Conservation (phyloP, 2,797 vertebrate species). For the Cyclura pinguis region DNA sequence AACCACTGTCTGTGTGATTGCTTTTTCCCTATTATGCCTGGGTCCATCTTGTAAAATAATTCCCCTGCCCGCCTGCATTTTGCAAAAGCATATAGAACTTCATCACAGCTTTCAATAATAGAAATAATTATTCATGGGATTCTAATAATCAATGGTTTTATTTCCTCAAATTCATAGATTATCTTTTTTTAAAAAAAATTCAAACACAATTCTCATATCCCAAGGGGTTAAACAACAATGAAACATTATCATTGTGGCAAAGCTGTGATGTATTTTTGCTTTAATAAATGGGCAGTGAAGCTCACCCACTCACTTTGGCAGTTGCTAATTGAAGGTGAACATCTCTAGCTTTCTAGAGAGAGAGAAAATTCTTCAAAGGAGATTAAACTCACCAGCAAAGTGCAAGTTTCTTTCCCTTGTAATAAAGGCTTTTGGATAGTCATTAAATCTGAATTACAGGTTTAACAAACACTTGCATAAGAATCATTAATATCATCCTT, state of each 20-base stretch:
- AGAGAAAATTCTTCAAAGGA: conserved; percentile 75
- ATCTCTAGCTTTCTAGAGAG: conserved; percentile 66
- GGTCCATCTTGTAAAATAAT: conserved; percentile 44
- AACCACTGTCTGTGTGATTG: conserved; percentile 71
- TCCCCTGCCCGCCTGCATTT: conserved; percentile 23
- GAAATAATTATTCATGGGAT: conserved; percentile 47
- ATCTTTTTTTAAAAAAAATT: conserved; percentile 45
- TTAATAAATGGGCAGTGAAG: conserved; percentile 75
- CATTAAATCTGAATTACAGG: conserved; percentile 76
- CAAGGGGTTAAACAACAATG: conserved; percentile 66
- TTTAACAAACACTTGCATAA: conserved; percentile 76
- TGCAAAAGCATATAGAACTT: conserved; percentile 52
- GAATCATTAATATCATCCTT: conserved; percentile 70
- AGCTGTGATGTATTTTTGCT: conserved; percentile 70
- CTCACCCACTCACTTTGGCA: conserved; percentile 64
- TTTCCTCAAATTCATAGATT: conserved; percentile 25
- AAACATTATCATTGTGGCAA: conserved; percentile 64
- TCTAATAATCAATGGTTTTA: conserved; percentile 54
- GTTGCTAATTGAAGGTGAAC: conserved; percentile 71
- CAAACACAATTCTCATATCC: conserved; percentile 65
- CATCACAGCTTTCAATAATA: conserved; percentile 59
- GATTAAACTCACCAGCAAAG: conserved; percentile 72
- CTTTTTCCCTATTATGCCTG: conserved; percentile 57
- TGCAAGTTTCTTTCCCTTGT: conserved; percentile 65
- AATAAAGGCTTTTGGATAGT: conserved; percentile 73